Evolutionary conservation across 1,140 invertebrate genomes (phyloP).

Genomic region (Asobara japonica): DNA sequence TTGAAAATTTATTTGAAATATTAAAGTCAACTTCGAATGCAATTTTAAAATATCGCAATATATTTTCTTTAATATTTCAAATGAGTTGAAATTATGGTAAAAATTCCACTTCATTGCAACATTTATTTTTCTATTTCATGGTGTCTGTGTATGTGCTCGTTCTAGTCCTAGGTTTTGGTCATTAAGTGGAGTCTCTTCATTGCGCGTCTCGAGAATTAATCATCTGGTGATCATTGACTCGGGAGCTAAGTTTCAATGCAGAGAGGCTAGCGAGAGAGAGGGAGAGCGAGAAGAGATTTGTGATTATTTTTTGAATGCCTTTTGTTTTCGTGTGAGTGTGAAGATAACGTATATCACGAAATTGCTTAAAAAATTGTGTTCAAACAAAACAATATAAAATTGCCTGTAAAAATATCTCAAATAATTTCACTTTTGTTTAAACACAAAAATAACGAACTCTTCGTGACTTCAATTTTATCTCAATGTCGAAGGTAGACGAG

Average conservation of each 20-base stretch:
- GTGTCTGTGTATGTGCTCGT: slow-evolving; percentile 4
- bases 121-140: neutral
- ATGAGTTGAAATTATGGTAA: too few relatives aligned
- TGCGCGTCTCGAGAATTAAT: slow-evolving; percentile 1
- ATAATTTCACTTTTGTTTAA: neutral
- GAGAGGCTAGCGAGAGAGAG: neutral
- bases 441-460: neutral
- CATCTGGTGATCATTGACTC: neutral
- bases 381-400: neutral
- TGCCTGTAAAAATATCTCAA: neutral
- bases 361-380: neutral
- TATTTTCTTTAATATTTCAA: too few relatives aligned
- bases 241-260: neutral
- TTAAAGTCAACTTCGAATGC: too few relatives aligned
- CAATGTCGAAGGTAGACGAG: too few relatives aligned
- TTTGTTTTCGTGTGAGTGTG: neutral
- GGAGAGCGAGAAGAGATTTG: neutral
- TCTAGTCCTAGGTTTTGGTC: neutral
- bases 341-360: neutral
- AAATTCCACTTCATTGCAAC: neutral
- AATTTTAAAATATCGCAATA: too few relatives aligned
- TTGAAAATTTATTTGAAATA: too few relatives aligned
- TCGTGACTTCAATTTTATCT: too few relatives aligned
- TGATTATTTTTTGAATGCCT: neutral
- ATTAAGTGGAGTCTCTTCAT: slow-evolving; percentile 15